phyloP scores from a whole-genome alignment of 2,797 vertebrate species.

The Pterois miles region DNA sequence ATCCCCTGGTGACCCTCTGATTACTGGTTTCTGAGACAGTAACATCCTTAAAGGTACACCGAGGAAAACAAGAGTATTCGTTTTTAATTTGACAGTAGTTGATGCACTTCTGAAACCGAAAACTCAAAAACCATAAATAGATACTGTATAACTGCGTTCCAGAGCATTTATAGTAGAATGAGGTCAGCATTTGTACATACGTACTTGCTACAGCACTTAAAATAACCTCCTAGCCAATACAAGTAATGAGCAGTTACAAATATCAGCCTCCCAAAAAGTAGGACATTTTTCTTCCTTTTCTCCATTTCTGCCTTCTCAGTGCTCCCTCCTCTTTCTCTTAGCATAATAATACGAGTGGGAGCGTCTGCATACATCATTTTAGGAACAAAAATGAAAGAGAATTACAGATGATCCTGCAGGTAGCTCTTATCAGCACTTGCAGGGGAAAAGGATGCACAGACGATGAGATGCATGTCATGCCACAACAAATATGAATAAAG shows the following conservation, averaged over 20 bases:
- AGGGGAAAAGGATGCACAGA: not conserved
- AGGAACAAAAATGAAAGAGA: not conserved
- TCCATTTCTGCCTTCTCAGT: conserved; percentile 14
- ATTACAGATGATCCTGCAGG: conserved; percentile 2
- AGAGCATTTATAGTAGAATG: conserved; percentile 14
- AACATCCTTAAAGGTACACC: not conserved
- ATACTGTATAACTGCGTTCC: not conserved
- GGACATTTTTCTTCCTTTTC: conserved; percentile 31
- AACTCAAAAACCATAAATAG: not conserved
- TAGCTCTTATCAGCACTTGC: not conserved
- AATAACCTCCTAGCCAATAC: conserved; percentile 43
- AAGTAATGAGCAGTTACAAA: conserved; percentile 53
- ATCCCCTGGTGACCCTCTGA: not conserved
- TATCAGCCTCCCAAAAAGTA: conserved; percentile 47
- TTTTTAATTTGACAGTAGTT: conserved; percentile 2
- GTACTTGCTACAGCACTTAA: conserved; percentile 24
- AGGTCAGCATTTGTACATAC: conserved; percentile 22
- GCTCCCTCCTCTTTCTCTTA: not conserved
- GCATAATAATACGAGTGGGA: conserved; percentile 15
- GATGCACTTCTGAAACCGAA: conserved; percentile 1
- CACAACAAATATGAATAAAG: not conserved
- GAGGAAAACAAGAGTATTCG: not conserved
- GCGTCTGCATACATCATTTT: conserved; percentile 4
- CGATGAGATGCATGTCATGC: not conserved
- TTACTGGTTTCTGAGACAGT: no score